A percentile compares a stretch with the other conserved stretches of the same genome.
These are phyloP conservation scores for Esox masquinongy DNA, from an alignment of 2,797 vertebrate genomes.

Conservation along the genomic window DNA sequence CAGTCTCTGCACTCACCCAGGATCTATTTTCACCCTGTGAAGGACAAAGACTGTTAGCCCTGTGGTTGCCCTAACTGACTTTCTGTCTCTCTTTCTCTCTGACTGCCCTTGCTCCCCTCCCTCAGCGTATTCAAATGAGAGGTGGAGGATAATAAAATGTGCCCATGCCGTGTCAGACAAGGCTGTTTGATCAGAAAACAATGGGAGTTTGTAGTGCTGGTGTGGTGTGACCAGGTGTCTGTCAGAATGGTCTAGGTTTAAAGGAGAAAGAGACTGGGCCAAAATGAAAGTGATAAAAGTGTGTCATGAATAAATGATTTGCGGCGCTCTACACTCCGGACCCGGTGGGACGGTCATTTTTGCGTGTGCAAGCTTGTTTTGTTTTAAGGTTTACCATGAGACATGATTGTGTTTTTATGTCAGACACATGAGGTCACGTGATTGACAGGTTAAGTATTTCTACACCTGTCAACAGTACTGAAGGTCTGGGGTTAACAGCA, in stretches of 20 bases:
- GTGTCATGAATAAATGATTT: slow-evolving; percentile 22
- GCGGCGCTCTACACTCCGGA: background rate
- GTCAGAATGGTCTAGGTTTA: slow-evolving; percentile 42
- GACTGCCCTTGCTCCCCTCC: slow-evolving; percentile 29
- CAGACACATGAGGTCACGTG: slow-evolving; percentile 14
- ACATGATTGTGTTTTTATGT: slow-evolving; percentile 30
- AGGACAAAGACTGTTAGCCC: slow-evolving; percentile 58
- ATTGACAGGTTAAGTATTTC: background rate
- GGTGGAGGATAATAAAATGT: slow-evolving; percentile 50
- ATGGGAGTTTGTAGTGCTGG: slow-evolving; percentile 38
- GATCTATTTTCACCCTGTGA: slow-evolving; percentile 66
- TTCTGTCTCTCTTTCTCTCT: slow-evolving; percentile 22
- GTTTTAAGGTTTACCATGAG: background rate
- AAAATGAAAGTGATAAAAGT: slow-evolving; percentile 3
- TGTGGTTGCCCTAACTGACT: slow-evolving; percentile 55
- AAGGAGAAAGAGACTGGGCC: slow-evolving; percentile 18
- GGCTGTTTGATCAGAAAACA: slow-evolving; percentile 49
- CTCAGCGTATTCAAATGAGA: slow-evolving; percentile 69
- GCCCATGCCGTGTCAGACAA: slow-evolving; percentile 39
- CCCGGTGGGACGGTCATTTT: background rate
- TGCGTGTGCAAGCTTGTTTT: background rate
- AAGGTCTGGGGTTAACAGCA: background rate
- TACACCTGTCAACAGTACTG: background rate
- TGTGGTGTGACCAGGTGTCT: slow-evolving; percentile 43
- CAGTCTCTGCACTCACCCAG: slow-evolving; percentile 54